Evolutionary conservation across 2,888 invertebrate species (phyloP).

Genomic region (Torymus tubicola): DNA sequence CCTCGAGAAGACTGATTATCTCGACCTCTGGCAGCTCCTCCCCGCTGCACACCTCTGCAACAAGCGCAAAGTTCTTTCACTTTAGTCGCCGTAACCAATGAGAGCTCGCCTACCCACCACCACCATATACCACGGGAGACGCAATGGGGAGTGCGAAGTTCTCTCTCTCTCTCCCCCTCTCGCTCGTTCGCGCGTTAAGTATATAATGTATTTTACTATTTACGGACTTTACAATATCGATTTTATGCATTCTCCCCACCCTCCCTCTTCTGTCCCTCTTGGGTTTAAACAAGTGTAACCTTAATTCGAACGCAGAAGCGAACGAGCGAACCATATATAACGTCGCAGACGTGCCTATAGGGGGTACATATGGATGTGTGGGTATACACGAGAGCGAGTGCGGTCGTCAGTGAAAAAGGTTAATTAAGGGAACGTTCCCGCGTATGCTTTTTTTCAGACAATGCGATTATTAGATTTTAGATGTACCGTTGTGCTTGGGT

Average conservation of each 20-base stretch:
- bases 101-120: conserved; percentile 12
- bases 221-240: conserved; percentile 34
- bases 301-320: conserved; percentile 10
- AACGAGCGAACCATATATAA: too few relatives aligned
- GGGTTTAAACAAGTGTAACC: conserved; percentile 28
- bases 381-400: background rate
- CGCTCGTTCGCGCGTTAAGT: background rate
- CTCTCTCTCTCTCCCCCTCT: background rate
- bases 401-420: background rate
- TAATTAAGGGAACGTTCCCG: conserved; percentile 11
- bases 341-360: too few relatives aligned
- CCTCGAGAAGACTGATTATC: conserved; percentile 95
- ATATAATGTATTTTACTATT: conserved; percentile 48
- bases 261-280: too few relatives aligned
- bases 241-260: conserved; percentile 13
- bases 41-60: conserved; percentile 93
- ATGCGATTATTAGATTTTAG: too few relatives aligned
- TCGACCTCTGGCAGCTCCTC: conserved; percentile 96
- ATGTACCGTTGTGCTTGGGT: too few relatives aligned
- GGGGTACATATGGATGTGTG: too few relatives aligned
- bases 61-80: conserved; percentile 59
- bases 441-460: too few relatives aligned
- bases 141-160: too few relatives aligned
- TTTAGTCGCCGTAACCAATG: conserved; percentile 51
- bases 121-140: background rate